These are phyloP conservation scores for Coreoperca whiteheadi DNA, from an alignment of 2,113 vertebrate genomes.

Conservation along the genomic window DNA sequence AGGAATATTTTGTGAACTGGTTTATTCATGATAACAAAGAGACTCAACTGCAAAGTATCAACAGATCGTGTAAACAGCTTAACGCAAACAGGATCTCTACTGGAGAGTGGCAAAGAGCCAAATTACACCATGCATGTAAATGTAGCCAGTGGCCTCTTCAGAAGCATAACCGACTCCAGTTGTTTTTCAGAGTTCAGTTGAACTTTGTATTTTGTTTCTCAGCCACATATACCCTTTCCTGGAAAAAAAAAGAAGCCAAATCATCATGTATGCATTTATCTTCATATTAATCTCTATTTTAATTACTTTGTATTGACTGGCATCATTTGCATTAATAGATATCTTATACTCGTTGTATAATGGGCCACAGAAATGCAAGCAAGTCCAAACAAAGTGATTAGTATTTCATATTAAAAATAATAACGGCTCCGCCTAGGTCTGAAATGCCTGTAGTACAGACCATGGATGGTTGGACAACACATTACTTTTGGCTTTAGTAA, in stretches of 20 bases:
- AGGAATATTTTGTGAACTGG: conserved; percentile 28
- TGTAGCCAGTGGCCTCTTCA: not conserved
- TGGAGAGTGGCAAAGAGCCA: conserved; percentile 31
- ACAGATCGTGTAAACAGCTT: conserved; percentile 34
- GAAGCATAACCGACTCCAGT: conserved; percentile 16
- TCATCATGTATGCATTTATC: not conserved
- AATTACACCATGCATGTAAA: conserved; percentile 33
- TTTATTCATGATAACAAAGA: conserved; percentile 53
- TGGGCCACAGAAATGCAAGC: not conserved
- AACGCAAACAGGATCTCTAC: conserved; percentile 38
- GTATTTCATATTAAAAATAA: not conserved
- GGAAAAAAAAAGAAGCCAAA: not conserved
- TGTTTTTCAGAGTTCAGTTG: not conserved
- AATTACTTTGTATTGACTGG: not conserved
- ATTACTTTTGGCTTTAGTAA: not conserved
- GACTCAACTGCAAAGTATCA: conserved; percentile 5
- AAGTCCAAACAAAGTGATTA: not conserved
- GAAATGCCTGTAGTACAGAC: not conserved
- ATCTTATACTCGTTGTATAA: not conserved
- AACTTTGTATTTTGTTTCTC: not conserved
- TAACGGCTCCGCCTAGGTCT: not conserved
- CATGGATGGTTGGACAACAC: not conserved
- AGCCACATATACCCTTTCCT: not conserved
- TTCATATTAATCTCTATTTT: not conserved
- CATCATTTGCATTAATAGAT: not conserved